A percentile compares a stretch with the other conserved stretches of the same genome.
Conservation (phyloP, 2,888 invertebrate species). For the Timema cristinae region DNA sequence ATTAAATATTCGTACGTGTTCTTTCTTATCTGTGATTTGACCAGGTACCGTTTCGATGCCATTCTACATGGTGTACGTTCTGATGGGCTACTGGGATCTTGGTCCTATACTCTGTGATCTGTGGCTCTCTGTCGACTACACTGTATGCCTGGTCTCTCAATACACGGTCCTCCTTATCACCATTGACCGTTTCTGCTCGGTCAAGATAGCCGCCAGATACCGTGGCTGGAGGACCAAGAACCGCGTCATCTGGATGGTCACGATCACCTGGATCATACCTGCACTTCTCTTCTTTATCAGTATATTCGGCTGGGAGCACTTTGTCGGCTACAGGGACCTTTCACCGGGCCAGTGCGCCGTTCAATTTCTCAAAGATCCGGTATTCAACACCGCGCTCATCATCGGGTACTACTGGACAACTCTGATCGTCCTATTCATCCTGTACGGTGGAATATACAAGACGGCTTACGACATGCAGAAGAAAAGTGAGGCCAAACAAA, state of each 20-base stretch:
- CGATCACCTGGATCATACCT: slow-evolving; percentile 95
- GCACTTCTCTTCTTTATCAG: slow-evolving; percentile 94
- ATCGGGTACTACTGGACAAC: slow-evolving; percentile 98
- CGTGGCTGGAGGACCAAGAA: slow-evolving; percentile 94
- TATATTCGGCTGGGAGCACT: slow-evolving; percentile 99
- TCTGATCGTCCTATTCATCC: slow-evolving; percentile 85
- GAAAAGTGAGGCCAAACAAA: slow-evolving; percentile 92
- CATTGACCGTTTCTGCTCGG: slow-evolving; percentile 97
- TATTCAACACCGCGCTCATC: slow-evolving; percentile 95
- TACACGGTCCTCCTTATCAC: slow-evolving; percentile 98
- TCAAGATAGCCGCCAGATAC: slow-evolving; percentile 96
- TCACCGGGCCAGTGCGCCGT: slow-evolving; percentile 88
- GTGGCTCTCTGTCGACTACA: slow-evolving; percentile 98
- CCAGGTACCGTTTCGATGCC: slow-evolving; percentile 96
- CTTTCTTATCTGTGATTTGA: not conserved
- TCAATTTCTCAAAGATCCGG: slow-evolving; percentile 94
- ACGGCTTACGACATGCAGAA: slow-evolving; percentile 97
- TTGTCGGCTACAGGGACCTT: slow-evolving; percentile 87
- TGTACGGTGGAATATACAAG: slow-evolving; percentile 96
- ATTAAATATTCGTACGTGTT: not conserved
- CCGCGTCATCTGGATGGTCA: slow-evolving; percentile 92
- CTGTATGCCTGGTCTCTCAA: slow-evolving; percentile 97
- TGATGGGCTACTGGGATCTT: slow-evolving; percentile 95
- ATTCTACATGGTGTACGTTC: slow-evolving; percentile 95
- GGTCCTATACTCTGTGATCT: slow-evolving; percentile 94